Evolutionary conservation across 2,113 vertebrate genomes (phyloP).

Genomic region (Pachypanchax playfairii): DNA sequence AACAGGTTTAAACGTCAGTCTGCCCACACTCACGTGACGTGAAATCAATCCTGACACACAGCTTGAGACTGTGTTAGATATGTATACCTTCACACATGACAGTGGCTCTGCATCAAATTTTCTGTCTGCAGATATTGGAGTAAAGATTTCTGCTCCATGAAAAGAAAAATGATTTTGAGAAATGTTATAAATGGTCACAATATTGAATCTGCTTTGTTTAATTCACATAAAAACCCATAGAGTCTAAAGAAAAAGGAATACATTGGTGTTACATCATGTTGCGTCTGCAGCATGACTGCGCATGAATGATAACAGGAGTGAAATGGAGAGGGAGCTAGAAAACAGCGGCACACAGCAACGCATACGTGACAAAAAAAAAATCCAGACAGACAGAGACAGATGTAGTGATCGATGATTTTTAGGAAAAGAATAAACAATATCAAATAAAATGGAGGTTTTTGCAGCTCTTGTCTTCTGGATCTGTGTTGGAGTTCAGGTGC

Average conservation of each 20-base stretch:
- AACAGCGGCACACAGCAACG: background rate
- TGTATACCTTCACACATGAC: background rate
- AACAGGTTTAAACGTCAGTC: constrained; percentile 73
- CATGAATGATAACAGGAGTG: constrained; percentile 22
- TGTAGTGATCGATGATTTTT: background rate
- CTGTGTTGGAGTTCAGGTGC: constrained; percentile 6
- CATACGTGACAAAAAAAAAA: constrained; percentile 8
- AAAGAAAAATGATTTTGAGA: background rate
- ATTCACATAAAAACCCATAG: constrained; percentile 1
- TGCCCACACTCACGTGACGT: constrained; percentile 41
- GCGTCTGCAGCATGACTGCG: constrained; percentile 37
- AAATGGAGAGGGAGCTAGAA: constrained; percentile 4
- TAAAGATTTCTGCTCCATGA: too few species aligned
- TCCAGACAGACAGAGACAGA: constrained; percentile 17
- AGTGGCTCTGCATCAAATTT: too few species aligned
- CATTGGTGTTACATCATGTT: constrained; percentile 43
- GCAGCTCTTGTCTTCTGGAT: too few species aligned
- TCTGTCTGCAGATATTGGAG: too few species aligned
- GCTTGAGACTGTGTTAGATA: constrained; percentile 17
- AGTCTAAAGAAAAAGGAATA: constrained; percentile 5
- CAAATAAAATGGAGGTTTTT: too few species aligned
- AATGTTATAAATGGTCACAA: background rate
- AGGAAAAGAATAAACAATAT: background rate
- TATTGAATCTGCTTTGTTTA: background rate
- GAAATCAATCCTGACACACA: constrained; percentile 37